Conservation (phyloP, 2,113 vertebrate species). For the Natator depressus region DNA sequence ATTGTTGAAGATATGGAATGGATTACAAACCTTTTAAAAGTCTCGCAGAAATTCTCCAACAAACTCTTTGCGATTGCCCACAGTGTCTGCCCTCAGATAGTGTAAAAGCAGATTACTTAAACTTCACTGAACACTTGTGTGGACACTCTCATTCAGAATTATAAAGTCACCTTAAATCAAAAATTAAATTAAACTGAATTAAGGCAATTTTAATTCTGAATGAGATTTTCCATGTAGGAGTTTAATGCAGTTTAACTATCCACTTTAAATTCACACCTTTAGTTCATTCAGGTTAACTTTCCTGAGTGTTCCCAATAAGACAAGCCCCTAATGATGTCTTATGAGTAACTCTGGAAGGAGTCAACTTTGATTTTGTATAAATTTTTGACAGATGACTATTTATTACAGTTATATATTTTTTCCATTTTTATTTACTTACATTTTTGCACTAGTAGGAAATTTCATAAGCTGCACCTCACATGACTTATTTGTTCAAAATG, state of each 20-base stretch:
- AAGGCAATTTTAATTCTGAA: neutral
- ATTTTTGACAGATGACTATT: neutral
- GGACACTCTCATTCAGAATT: neutral
- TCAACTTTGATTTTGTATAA: accelerated
- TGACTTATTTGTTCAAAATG: neutral
- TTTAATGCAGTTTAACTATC: neutral
- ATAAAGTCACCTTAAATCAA: neutral
- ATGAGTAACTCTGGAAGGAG: neutral
- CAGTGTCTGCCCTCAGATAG: accelerated
- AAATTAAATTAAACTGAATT: neutral
- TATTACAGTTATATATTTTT: neutral
- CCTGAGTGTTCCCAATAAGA: neutral
- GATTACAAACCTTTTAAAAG: neutral
- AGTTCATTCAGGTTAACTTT: neutral
- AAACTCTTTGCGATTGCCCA: neutral
- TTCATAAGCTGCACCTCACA: neutral
- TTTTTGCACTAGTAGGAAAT: neutral
- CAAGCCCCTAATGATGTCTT: neutral
- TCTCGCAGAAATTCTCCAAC: neutral
- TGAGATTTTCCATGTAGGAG: neutral
- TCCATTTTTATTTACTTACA: neutral
- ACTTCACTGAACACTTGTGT: neutral
- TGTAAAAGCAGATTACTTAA: neutral
- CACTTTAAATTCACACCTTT: neutral
- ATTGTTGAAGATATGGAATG: neutral